A percentile compares a stretch with the other conserved stretches of the same genome.
Evolutionary conservation across 2,797 vertebrate species (phyloP).

Genomic region (Xiphophorus birchmanni): DNA sequence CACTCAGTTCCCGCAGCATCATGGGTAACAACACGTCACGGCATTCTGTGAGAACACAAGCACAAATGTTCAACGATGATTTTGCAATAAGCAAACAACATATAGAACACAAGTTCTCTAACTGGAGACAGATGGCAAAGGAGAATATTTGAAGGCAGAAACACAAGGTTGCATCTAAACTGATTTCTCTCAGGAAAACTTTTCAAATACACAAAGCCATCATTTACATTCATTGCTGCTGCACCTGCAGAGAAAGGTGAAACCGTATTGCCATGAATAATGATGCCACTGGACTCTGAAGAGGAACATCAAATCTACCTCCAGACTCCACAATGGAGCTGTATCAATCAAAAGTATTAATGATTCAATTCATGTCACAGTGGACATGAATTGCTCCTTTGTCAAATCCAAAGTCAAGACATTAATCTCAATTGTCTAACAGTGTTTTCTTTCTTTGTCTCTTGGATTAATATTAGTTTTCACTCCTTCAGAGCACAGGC

Average conservation of each 20-base stretch:
- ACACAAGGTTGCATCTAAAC: conserved; percentile 25
- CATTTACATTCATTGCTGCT: conserved; percentile 29
- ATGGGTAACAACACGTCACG: conserved; percentile 94
- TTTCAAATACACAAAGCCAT: not conserved
- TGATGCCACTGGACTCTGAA: conserved; percentile 44
- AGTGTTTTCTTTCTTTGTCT: not conserved
- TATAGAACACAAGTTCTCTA: not conserved
- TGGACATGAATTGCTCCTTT: conserved; percentile 23
- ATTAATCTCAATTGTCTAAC: conserved; percentile 41
- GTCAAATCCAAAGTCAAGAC: conserved; percentile 45
- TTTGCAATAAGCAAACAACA: not conserved
- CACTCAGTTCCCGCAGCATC: conserved; percentile 92
- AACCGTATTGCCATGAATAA: conserved; percentile 51
- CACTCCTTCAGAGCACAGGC: not conserved
- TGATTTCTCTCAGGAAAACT: conserved; percentile 16
- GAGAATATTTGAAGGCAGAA: conserved; percentile 24
- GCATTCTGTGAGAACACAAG: conserved; percentile 82
- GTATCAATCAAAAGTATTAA: conserved; percentile 63
- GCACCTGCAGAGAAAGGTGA: conserved; percentile 47
- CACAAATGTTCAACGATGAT: conserved; percentile 69
- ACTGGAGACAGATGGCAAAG: not conserved
- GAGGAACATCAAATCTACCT: conserved; percentile 41
- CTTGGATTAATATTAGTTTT: conserved; percentile 24
- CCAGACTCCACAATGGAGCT: conserved; percentile 29
- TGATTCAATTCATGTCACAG: conserved; percentile 36